Evolutionary conservation across 2,113 vertebrate genomes (phyloP).

Genomic region (Zosterops hypoxanthus): DNA sequence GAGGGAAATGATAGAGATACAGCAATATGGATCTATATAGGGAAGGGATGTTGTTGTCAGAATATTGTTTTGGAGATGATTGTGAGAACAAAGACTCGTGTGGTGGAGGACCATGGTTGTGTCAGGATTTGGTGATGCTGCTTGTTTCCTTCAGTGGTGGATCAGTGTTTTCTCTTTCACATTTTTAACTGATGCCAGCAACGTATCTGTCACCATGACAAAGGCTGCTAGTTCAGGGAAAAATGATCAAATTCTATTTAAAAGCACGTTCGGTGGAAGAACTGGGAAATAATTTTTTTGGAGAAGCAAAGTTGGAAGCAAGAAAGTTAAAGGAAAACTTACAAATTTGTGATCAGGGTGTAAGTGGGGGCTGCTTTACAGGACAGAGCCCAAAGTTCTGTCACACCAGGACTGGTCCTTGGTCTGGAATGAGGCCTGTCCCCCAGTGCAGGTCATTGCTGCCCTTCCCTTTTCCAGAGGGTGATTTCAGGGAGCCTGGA

Average conservation of each 20-base stretch:
- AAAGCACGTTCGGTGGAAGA: not conserved
- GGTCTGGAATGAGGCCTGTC: accelerated
- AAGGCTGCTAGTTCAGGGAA: not conserved
- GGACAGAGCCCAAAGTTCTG: not conserved
- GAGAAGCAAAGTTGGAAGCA: not conserved
- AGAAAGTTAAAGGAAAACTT: not conserved
- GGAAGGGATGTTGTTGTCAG: not conserved
- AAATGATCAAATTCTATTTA: not conserved
- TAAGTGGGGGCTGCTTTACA: not conserved
- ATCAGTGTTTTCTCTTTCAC: not conserved
- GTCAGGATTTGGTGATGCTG: not conserved
- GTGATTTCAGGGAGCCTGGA: not conserved
- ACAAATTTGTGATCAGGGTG: not conserved
- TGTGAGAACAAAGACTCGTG: not conserved
- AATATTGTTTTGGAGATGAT: not conserved
- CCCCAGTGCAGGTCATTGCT: not conserved
- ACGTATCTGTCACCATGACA: not conserved
- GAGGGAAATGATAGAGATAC: conserved; percentile 50
- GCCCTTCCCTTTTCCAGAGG: not conserved
- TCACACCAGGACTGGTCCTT: not conserved
- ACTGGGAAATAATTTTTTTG: not conserved
- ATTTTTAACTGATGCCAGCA: not conserved
- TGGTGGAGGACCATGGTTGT: not conserved
- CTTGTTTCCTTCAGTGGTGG: not conserved
- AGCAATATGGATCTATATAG: conserved; percentile 19